These are phyloP conservation scores for Monochamus alternatus DNA, from an alignment of 2,888 invertebrate genomes.

Conservation along the genomic window DNA sequence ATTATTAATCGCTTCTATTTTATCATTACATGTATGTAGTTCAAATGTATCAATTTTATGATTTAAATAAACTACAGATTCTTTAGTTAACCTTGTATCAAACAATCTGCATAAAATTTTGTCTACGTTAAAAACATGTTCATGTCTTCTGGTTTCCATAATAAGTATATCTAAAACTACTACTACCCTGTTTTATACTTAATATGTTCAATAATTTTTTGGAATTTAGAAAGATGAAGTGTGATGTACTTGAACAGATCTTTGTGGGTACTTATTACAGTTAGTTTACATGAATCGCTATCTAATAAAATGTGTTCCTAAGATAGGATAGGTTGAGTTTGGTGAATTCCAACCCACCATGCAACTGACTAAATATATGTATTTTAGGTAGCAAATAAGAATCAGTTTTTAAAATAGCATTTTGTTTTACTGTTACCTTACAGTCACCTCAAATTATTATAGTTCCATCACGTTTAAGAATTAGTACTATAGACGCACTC, in stretches of 20 bases:
- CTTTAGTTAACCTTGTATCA: not conserved
- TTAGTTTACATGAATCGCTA: slow-evolving; percentile 26
- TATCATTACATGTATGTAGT: slow-evolving; percentile 15
- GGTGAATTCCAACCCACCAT: slow-evolving; percentile 33
- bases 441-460: not conserved
- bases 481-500: too few species aligned
- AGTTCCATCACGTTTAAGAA: not conserved
- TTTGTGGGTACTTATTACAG: slow-evolving; percentile 32
- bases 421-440: too few species aligned
- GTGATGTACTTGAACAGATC: slow-evolving; percentile 52
- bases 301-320: slow-evolving; percentile 39
- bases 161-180: slow-evolving; percentile 27
- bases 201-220: slow-evolving; percentile 26
- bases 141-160: not conserved
- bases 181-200: not conserved
- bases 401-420: not conserved
- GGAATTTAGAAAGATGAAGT: not conserved
- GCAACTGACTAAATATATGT: not conserved
- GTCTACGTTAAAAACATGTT: not conserved
- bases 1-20: too few species aligned
- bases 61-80: slow-evolving; percentile 6
- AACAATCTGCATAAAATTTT: not conserved
- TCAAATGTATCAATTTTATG: slow-evolving; percentile 5
- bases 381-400: slow-evolving; percentile 2
- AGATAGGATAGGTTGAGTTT: slow-evolving; percentile 41